Base-by-base conservation (phyloP, 1,140 invertebrate genomes). In the Brachionus calyciflorus region DNA sequence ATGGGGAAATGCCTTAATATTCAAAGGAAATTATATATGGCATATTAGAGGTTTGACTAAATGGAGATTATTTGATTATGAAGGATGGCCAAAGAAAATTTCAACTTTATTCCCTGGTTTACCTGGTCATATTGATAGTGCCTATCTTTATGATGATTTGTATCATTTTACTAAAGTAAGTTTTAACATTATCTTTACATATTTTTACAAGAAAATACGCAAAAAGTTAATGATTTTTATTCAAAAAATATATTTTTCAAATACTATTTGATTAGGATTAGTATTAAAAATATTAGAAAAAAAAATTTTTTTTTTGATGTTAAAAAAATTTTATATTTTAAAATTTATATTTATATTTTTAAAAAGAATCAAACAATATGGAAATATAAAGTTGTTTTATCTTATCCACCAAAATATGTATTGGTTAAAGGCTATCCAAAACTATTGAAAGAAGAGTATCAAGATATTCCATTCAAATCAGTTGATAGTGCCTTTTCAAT, bases 51-150 rank as follows among this genome's bases (percentile, higher is more conserved):
- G 69, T 26, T 41, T 73, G 19, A 73, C 69, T 12, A 73, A 73
- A 30, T 73, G 69, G 69, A 10, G 69, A 51, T 73, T 73, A 28
- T 73, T 73, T 73, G 69, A 73, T 73, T 73, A 73, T 30, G 69
- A 73, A 37, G 69, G 69, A 37, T 73, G 69, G 69, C 69, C 69
- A 10, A 73, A 73, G 51, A 73, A 73, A 73, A 73, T 73, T 14
- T 12, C 69, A 2, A 6, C 37, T 19, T n/a, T 73, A 12, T 73
- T 73, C 24, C 69, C 69, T 19, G 44, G 33, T 26, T 41, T 73
- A 55, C 69, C 69, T 7, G 46, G 51, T 51, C 24, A 49, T 14
- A 73, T 73, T 51, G 69, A 73, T 17, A 26, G 46, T 12, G 69
- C 69, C 30, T 73, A 51, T 41, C 28, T 73, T 0, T 51, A 73